phyloP scores from a whole-genome alignment of 2,888 invertebrate species.

The Amphiduros pacificus region DNA sequence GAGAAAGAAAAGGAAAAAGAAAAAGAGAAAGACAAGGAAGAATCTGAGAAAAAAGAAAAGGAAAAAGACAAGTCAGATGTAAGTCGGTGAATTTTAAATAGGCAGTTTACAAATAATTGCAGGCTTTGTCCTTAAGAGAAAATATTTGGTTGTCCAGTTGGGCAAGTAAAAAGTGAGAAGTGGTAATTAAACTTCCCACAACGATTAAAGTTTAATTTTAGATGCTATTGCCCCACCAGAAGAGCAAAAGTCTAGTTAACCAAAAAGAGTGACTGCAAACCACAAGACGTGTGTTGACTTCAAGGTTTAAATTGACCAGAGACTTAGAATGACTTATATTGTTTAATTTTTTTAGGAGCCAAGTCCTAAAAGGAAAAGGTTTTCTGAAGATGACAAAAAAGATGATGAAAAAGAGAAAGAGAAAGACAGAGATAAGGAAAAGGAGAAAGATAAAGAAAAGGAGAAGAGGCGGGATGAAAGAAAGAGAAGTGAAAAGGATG shows the following conservation, averaged over 20 bases:
- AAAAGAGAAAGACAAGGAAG: conserved; percentile 3
- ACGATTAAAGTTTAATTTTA: no score
- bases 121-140: no score
- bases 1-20: conserved; percentile 40
- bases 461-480: background rate
- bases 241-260: no score
- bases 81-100: no score
- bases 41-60: background rate
- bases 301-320: no score
- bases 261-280: no score
- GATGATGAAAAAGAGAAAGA: conserved; percentile 36
- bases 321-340: background rate
- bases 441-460: conserved; percentile 9
- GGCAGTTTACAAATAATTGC: no score
- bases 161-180: no score
- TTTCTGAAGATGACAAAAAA: conserved; percentile 7
- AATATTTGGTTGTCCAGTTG: no score
- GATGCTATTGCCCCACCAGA: no score
- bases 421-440: background rate
- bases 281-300: no score
- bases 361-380: conserved; percentile 4
- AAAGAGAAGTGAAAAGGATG: background rate
- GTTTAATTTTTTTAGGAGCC: conserved; percentile 15
- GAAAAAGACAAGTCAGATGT: background rate
- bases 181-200: no score